A percentile compares a stretch with the other conserved stretches of the same genome.
These are phyloP conservation scores for Liodrosophila aerea DNA, from an alignment of 2,888 invertebrate species.

Conservation along the genomic window DNA sequence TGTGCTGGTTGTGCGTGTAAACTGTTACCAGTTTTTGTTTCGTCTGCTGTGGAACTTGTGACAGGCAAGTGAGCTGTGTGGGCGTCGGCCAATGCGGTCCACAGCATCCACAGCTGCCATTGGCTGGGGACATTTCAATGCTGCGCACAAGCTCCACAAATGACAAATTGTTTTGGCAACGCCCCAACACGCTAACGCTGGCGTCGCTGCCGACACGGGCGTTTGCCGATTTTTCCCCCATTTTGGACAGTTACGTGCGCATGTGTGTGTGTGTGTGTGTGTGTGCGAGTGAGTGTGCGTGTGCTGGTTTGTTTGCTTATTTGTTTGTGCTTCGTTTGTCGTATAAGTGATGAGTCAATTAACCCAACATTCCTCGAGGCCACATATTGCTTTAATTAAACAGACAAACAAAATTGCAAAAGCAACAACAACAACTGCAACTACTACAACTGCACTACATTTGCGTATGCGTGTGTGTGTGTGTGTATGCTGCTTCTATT, in stretches of 20 bases:
- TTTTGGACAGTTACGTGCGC: conserved; percentile 28
- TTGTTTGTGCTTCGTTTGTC: conserved; percentile 71
- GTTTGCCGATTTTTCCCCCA: conserved; percentile 40
- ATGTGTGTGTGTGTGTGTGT: conserved; percentile 5
- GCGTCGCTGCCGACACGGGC: conserved; percentile 16
- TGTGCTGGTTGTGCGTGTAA: no score
- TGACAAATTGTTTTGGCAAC: conserved; percentile 30
- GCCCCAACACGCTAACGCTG: conserved; percentile 25
- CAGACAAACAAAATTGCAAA: conserved; percentile 62
- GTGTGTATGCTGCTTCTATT: conserved; percentile 7
- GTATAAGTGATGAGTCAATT: conserved; percentile 81
- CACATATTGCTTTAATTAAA: conserved; percentile 79
- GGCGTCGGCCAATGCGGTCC: conserved; percentile 33
- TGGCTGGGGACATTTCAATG: conserved; percentile 24
- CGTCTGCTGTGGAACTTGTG: conserved; percentile 1
- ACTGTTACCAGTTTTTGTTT: conserved; percentile 21
- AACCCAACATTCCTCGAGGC: conserved; percentile 80
- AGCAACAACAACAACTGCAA: conserved; percentile 16
- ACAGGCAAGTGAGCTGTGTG: conserved; percentile 4
- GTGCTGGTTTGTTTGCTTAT: conserved; percentile 35
- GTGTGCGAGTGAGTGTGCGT: conserved; percentile 14
- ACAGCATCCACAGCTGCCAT: conserved; percentile 42
- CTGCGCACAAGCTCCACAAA: conserved; percentile 43
- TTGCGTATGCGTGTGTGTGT: conserved; percentile 16
- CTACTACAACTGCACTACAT: conserved; percentile 41